Percentiles rank a stretch among this genome's conserved stretches.
Conservation (phyloP, 2,888 invertebrate species). For the Volucella zonaria region DNA sequence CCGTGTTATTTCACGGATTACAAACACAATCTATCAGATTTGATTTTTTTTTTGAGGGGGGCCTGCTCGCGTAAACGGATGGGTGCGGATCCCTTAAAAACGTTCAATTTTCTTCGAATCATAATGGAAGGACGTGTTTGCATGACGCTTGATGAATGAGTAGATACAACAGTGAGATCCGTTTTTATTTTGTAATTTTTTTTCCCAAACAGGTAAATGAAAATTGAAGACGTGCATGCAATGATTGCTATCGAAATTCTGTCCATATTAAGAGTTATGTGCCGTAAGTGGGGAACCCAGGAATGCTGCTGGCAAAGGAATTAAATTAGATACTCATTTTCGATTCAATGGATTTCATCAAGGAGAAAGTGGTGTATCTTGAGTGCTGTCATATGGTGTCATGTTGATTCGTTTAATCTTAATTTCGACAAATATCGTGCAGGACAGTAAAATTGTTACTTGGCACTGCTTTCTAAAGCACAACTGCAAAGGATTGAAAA, state of each 20-base stretch:
- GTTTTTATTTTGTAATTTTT: neutral
- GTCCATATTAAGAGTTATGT: neutral
- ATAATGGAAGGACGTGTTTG: constrained; percentile 37
- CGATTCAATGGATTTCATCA: too few relatives aligned
- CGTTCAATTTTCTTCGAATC: constrained; percentile 23
- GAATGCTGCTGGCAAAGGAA: too few relatives aligned
- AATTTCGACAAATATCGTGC: too few relatives aligned
- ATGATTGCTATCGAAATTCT: neutral
- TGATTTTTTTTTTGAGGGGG: neutral
- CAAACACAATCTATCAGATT: constrained; percentile 53
- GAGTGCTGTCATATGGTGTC: too few relatives aligned
- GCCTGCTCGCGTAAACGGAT: neutral
- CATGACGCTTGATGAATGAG: constrained; percentile 42
- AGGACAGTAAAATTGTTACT: too few relatives aligned
- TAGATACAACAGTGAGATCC: neutral
- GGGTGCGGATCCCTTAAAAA: constrained; percentile 38
- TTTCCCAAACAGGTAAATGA: neutral
- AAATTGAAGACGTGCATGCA: neutral
- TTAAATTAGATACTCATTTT: too few relatives aligned
- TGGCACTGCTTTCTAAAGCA: too few relatives aligned
- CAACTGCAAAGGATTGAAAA: too few relatives aligned
- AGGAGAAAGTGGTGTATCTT: too few relatives aligned
- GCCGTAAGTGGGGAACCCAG: neutral
- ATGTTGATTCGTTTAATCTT: too few relatives aligned
- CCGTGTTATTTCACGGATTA: constrained; percentile 51